phyloP scores from a whole-genome alignment of 2,888 invertebrate species.

The Ichneumon xanthorius region DNA sequence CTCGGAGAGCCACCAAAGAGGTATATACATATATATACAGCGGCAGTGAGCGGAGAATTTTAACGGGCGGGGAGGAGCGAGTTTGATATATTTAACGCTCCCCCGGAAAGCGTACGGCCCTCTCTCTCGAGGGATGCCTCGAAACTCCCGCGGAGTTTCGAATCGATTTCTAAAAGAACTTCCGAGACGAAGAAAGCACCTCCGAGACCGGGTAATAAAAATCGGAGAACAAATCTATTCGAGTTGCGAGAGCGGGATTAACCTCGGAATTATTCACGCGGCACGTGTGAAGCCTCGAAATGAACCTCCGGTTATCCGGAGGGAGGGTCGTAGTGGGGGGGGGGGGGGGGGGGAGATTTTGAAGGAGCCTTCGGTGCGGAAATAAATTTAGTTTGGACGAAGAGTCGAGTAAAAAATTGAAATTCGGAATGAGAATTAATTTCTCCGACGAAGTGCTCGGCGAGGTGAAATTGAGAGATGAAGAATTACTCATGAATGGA shows the following conservation, averaged over 20 bases:
- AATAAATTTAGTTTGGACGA: background rate
- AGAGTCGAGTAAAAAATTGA: background rate
- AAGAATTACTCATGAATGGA: background rate
- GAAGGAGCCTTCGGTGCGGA: background rate
- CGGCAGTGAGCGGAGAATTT: background rate
- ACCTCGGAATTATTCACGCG: background rate
- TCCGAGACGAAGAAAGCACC: background rate
- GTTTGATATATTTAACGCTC: slow-evolving; percentile 33
- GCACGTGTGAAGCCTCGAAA: background rate
- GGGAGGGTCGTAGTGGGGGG: background rate
- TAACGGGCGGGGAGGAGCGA: background rate
- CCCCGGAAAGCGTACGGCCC: background rate
- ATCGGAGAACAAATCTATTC: background rate
- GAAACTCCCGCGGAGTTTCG: background rate
- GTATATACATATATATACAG: background rate
- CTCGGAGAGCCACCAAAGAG: background rate
- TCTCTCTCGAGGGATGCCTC: slow-evolving; percentile 1
- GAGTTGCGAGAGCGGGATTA: background rate
- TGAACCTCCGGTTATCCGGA: background rate
- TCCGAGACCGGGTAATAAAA: background rate
- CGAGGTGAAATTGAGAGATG: background rate
- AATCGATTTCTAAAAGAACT: slow-evolving; percentile 1
- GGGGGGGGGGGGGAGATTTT: background rate
- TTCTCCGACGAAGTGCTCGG: too few relatives aligned
- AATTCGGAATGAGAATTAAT: background rate